A percentile compares a stretch with the other conserved stretches of the same genome.
Evolutionary conservation across 2,888 invertebrate species (phyloP).

Genomic region (Rhyacophila evoluta): DNA sequence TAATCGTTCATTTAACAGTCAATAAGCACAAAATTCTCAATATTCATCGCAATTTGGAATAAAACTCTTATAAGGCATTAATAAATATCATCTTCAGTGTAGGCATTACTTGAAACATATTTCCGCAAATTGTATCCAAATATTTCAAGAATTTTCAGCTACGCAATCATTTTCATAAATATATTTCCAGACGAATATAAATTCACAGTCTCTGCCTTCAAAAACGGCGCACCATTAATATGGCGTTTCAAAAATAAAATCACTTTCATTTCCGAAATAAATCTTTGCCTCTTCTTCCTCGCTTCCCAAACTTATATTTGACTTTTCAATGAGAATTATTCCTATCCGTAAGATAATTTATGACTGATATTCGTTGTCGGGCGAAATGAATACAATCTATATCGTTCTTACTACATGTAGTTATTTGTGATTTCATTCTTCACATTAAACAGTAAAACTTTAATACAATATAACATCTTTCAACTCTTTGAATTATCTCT

Average conservation of each 20-base stretch:
- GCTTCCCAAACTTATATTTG: background rate
- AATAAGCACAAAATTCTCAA: too few species aligned
- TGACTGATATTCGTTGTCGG: background rate
- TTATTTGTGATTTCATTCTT: background rate
- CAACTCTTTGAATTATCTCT: too few species aligned
- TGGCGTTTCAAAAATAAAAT: constrained; percentile 14
- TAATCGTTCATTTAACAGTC: too few species aligned
- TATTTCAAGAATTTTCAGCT: background rate
- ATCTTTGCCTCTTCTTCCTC: background rate
- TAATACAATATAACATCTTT: too few species aligned
- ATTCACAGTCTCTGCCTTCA: background rate
- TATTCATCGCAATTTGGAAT: too few species aligned
- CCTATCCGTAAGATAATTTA: background rate
- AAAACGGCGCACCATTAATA: background rate
- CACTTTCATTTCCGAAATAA: constrained; percentile 13
- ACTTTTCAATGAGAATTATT: background rate
- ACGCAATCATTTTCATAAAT: constrained; percentile 11
- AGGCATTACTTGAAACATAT: background rate
- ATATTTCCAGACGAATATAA: constrained; percentile 6
- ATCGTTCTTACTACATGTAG: background rate
- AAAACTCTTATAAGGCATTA: too few species aligned
- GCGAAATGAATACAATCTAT: background rate
- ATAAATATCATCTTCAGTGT: too few species aligned
- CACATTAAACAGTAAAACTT: background rate
- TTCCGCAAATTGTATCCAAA: background rate